Percentiles rank a stretch among this genome's conserved stretches.
phyloP scores from a whole-genome alignment of 2,888 invertebrate species.

The Cosmorhoe ocellata region DNA sequence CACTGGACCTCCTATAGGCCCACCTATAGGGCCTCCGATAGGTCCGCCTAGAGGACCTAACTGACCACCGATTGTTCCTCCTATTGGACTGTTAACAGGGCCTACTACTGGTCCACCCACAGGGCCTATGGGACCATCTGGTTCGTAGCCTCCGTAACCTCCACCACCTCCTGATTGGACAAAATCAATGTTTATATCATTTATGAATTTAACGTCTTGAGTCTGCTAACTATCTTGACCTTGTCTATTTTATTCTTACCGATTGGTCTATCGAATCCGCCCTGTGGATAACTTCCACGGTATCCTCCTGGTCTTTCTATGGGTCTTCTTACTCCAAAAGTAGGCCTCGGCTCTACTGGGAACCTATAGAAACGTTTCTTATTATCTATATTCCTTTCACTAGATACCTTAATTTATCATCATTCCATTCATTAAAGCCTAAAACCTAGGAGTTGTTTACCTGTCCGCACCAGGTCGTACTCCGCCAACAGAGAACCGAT shows the following conservation, averaged over 20 bases:
- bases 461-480: constrained; percentile 74
- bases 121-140: constrained; percentile 64
- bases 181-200: neutral
- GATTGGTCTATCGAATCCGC: constrained; percentile 67
- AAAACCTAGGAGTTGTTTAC: constrained; percentile 40
- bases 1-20: constrained; percentile 58
- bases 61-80: constrained; percentile 38
- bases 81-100: constrained; percentile 50
- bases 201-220: neutral
- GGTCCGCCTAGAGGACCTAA: constrained; percentile 49
- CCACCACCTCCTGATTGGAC: constrained; percentile 32
- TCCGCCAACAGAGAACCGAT: constrained; percentile 75
- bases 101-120: constrained; percentile 52
- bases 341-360: constrained; percentile 71
- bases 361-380: constrained; percentile 45
- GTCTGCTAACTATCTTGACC: neutral
- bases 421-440: no score
- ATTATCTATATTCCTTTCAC: no score
- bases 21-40: constrained; percentile 58
- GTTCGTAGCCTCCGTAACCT: constrained; percentile 65
- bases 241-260: constrained; percentile 42
- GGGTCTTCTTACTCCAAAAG: constrained; percentile 62
- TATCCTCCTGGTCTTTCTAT: constrained; percentile 77
- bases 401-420: no score
- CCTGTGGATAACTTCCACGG: constrained; percentile 74